phyloP scores from a whole-genome alignment of 2,113 vertebrate species.

The Scalopus aquaticus region DNA sequence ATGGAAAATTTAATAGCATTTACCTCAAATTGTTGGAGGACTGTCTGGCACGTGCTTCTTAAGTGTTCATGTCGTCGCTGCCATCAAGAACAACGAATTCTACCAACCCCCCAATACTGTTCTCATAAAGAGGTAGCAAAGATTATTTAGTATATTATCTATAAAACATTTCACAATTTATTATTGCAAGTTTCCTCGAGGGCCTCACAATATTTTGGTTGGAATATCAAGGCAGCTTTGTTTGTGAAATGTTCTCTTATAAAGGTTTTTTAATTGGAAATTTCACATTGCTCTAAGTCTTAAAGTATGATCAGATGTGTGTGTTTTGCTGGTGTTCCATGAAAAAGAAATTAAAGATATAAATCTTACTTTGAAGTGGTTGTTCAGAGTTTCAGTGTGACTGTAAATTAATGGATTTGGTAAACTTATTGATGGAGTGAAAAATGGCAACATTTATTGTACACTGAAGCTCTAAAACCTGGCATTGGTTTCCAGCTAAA shows the following conservation, averaged over 20 bases:
- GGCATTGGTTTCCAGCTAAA: background rate
- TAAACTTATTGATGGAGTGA: background rate
- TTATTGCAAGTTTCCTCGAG: background rate
- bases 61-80: background rate
- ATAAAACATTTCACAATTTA: background rate
- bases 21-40: background rate
- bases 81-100: background rate
- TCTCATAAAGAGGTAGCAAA: background rate
- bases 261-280: background rate
- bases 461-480: background rate
- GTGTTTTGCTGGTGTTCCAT: background rate
- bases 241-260: background rate
- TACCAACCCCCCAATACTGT: background rate
- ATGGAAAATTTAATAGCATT: background rate
- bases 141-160: background rate
- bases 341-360: slow-evolving; percentile 2
- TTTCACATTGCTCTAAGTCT: background rate
- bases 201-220: background rate
- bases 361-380: background rate
- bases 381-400: background rate
- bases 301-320: background rate
- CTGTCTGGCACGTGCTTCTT: background rate
- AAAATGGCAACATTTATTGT: background rate
- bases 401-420: background rate
- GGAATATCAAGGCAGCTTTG: background rate